Base-by-base conservation (phyloP, 2,113 vertebrate species). In the Burhinus bistriatus region DNA sequence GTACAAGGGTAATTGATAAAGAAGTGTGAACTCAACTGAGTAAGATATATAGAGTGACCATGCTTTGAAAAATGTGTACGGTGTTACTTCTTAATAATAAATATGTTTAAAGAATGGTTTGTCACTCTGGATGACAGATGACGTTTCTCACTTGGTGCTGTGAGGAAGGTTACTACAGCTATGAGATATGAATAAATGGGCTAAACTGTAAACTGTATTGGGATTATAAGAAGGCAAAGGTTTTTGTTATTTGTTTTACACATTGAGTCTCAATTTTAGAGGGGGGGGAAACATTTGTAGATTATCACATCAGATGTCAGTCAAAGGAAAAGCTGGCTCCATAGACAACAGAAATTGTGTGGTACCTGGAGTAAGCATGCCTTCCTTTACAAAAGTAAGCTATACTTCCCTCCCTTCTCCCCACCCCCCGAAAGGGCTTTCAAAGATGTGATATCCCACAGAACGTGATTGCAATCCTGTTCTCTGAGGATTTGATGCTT, bases 1-100 rank as follows among this genome's bases (percentile, higher is more conserved):
- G 32, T 62, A 80, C 64, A 81, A 77, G n/a, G 62, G 71, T 94
- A 94, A 93, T 94, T 88, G 93, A 96, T 94, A 94, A 90, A 95
- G 84, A 95, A 88, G 51, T 73, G 84, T 78, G 83, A 95, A 92
- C 64, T 83, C 78, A 81, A 54, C 62, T 94, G 90, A 95, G 42
- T 62, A 83, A 93, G 93, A 97, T 90, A 66, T 70, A 96, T 88
- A 45, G 90, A 95, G 82, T 92, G 79, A 51, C 80, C 82, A 51
- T 81, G 58, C 29, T 83, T 93, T 92, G 87, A 96, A 96, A 96
- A 95, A 96, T 92, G 75, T 91, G 71, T 90, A 73, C 3, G 1
- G 25, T 85, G 75, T 83, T 90, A 90, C 87, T 88, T 94, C 82
- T 87, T 80, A 94, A 90, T 94, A 94, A 90, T 77, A 93, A 93